Base-by-base conservation (phyloP, 1,140 invertebrate species). In the Drosophila bocqueti region DNA sequence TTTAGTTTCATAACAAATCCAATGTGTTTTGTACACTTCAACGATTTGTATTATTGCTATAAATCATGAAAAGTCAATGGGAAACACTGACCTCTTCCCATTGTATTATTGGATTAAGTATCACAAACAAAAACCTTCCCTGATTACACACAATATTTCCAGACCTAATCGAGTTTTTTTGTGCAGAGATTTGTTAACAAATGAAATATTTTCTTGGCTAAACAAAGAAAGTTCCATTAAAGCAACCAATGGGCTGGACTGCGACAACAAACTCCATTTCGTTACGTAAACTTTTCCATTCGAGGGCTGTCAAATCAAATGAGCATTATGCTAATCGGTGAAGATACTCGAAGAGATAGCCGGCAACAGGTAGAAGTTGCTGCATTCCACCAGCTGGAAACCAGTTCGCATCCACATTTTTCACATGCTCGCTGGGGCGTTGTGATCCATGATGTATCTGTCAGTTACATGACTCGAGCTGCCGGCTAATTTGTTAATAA, bases 401-500 rank as follows among this genome's bases (percentile, higher is more conserved):
- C 77, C 60, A 57, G 81, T 81, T 87, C 57, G 55, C 40, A 66
- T 52, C 57, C 54, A 57, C 50, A 81, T 81, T 55, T 73, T 79
- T 76, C 55, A 76, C 60, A 67, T 59, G 42, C 43, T 34, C 40
- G 45, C 38, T 49, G 67, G 77, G 85, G 84, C 81, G 66, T 84
- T 71, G 36, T 49, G 69, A 78, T 62, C 59, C 66, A 61, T 75
- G 78, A 75, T 81, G 81, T 81, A 66, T 63, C 81, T 89, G 81
- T 84, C 78, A 89, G 84, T 84, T 87, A 89, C 68, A 83, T 76
- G 84, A 74, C 62, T 83, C 76, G 47, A 60, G 45, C 79, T 69
- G 45, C 60, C 52, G 52, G 72, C 85, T 89, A 84, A 89, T 89
- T 89, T 89, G 84, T 81, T 89, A 89, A 90, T 89, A 89, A 84